Conservation (phyloP, 2,113 vertebrate genomes). For the Pheucticus melanocephalus region DNA sequence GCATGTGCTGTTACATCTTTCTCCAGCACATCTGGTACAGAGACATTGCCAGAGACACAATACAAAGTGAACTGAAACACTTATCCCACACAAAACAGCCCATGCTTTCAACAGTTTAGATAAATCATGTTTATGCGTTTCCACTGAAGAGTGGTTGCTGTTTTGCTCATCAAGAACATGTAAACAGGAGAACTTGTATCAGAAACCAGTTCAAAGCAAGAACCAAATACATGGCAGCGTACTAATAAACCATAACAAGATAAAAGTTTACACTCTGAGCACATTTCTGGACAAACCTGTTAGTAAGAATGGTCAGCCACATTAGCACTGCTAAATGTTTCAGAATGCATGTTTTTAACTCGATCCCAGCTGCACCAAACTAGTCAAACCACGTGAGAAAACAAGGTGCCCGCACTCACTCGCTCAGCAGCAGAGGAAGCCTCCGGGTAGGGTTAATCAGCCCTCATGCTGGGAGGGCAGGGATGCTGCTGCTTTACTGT, state of each 20-base stretch:
- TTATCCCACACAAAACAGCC: background rate
- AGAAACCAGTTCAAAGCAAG: background rate
- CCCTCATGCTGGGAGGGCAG: background rate
- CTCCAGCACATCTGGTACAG: background rate
- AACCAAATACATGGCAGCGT: background rate
- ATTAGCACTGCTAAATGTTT: background rate
- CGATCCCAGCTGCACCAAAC: background rate
- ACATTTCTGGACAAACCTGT: background rate
- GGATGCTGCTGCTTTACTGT: background rate
- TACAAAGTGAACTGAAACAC: background rate
- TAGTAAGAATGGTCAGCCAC: background rate
- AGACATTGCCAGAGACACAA: background rate
- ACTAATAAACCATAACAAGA: background rate
- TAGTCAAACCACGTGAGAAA: background rate
- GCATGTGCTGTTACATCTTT: background rate
- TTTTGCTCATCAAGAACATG: background rate
- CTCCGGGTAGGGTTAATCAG: background rate
- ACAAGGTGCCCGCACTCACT: background rate
- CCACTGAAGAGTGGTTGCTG: background rate
- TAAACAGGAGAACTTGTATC: background rate
- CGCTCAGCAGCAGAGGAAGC: background rate
- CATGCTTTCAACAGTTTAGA: background rate
- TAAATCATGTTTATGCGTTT: background rate
- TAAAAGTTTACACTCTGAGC: background rate
- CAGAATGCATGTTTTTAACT: background rate